Conservation (phyloP, 2,888 invertebrate species). For the Labia minor region DNA sequence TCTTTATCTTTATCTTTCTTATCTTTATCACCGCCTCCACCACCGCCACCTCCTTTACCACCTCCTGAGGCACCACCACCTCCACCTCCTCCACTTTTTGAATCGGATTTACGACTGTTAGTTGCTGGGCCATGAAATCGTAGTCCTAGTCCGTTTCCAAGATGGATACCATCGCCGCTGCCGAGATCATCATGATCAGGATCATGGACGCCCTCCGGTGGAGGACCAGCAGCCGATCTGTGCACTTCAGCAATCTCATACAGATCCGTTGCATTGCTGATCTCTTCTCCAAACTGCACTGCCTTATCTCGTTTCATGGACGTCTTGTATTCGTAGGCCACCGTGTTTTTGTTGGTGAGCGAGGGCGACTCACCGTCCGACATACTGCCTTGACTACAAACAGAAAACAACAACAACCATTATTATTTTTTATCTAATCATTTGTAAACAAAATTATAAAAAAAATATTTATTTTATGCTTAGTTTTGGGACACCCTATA, state of each 20-base stretch:
- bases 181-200: neutral
- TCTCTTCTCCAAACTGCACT: neutral
- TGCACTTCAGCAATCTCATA: neutral
- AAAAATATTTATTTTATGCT: too few relatives aligned
- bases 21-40: neutral
- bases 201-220: neutral
- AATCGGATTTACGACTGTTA: too few relatives aligned
- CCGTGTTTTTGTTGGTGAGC: too few relatives aligned
- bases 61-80: neutral
- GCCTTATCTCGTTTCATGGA: too few relatives aligned
- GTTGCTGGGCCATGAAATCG: neutral
- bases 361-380: too few relatives aligned
- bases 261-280: neutral
- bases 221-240: neutral
- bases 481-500: too few relatives aligned
- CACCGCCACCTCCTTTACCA: neutral
- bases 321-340: too few relatives aligned
- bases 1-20: neutral
- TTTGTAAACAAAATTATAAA: too few relatives aligned
- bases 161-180: neutral
- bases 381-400: too few relatives aligned
- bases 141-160: neutral
- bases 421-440: too few relatives aligned
- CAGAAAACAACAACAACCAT: too few relatives aligned
- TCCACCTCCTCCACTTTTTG: neutral